These are phyloP conservation scores for Drosophila pachea DNA, from an alignment of 1,140 invertebrate genomes.

Conservation along the genomic window DNA sequence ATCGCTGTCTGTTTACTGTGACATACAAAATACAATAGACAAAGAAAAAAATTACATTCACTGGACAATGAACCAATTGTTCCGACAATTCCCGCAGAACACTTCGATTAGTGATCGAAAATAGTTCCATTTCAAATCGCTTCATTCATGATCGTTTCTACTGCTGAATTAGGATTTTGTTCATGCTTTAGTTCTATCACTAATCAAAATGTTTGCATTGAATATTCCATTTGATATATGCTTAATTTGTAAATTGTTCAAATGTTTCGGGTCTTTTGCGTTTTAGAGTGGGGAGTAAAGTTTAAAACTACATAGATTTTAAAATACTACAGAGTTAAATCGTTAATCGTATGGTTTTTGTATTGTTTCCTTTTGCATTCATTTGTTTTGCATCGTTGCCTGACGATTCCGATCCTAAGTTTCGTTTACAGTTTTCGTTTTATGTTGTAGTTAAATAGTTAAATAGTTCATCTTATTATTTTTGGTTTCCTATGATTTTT, in stretches of 20 bases:
- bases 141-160: too few species aligned
- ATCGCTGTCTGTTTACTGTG: neutral
- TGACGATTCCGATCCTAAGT: slow-evolving; percentile 59
- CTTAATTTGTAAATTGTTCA: slow-evolving; percentile 43
- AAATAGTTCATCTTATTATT: neutral
- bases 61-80: slow-evolving; percentile 1
- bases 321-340: slow-evolving; percentile 69
- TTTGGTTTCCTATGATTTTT: slow-evolving; percentile 19
- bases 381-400: slow-evolving; percentile 70
- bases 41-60: neutral
- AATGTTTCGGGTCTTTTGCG: slow-evolving; percentile 35
- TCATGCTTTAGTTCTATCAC: neutral
- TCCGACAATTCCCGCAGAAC: neutral
- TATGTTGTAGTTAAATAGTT: slow-evolving; percentile 25
- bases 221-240: slow-evolving; percentile 28
- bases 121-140: neutral
- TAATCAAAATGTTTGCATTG: slow-evolving; percentile 10
- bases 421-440: slow-evolving; percentile 67
- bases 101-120: too few species aligned
- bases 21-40: neutral
- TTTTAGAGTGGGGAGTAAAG: slow-evolving; percentile 49
- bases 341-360: slow-evolving; percentile 32
- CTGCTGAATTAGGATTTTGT: neutral
- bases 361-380: slow-evolving; percentile 11
- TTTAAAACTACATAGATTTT: slow-evolving; percentile 63